Evolutionary conservation across 2,113 vertebrate species (phyloP).

Genomic region (Poeciliopsis occidentalis): DNA sequence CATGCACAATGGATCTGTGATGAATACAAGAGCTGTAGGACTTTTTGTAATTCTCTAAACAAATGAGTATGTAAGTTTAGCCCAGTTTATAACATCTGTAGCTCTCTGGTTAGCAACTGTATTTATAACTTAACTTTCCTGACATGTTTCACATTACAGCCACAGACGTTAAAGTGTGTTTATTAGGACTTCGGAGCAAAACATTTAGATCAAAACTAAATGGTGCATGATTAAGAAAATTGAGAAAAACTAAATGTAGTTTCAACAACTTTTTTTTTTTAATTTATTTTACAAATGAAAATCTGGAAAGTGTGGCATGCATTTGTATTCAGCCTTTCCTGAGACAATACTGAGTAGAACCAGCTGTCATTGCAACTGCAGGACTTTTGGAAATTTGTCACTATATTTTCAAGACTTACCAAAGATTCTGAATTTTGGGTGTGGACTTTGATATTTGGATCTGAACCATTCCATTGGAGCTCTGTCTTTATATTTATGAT

Average conservation of each 20-base stretch:
- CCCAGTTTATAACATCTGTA: neutral
- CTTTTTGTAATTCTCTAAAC: neutral
- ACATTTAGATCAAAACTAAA: neutral
- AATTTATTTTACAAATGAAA: neutral
- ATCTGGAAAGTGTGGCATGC: neutral
- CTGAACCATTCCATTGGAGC: neutral
- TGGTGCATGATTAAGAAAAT: neutral
- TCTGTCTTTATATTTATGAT: too few species aligned
- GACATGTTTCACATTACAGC: neutral
- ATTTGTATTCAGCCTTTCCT: neutral
- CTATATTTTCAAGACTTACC: neutral
- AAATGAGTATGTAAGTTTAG: neutral
- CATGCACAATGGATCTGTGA: conserved; percentile 5
- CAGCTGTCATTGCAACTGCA: neutral
- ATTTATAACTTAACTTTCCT: neutral
- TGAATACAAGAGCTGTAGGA: neutral
- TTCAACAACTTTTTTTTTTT: neutral
- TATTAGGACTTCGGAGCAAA: neutral
- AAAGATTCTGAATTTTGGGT: neutral
- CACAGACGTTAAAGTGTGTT: neutral
- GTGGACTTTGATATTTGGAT: neutral
- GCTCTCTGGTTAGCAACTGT: neutral
- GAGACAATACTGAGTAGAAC: neutral
- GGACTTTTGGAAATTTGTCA: neutral
- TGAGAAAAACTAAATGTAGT: neutral